Base-by-base conservation (phyloP, 2,888 invertebrate species). In the Zeuzera pyrina region DNA sequence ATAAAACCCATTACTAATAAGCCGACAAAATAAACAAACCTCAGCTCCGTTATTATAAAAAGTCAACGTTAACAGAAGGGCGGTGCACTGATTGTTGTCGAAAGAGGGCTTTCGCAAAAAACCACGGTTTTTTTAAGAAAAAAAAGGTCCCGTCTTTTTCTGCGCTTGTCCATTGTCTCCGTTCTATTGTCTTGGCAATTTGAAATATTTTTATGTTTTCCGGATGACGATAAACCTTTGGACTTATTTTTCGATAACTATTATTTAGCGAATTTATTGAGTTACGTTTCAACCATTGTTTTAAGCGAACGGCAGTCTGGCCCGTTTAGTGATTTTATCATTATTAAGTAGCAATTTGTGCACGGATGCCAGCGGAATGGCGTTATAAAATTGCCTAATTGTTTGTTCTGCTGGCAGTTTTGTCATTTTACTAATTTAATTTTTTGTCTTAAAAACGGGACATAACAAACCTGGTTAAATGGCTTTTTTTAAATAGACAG, bases 121-220 rank as follows among this genome's bases (percentile, higher is more conserved):
- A 78, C 47, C 52, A 49, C 43, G 39, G 34, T 37, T 49, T 65
- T 63, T 70, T 69, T 70, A 43, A 49, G 51, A 64, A 71, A 71
- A 68, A 61, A 53, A 42, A 46, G 10, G 47, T 52, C 60, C 62
- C 62, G 58, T 69, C 70, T 71, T 72, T 78, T 76, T 77, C 73
- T 70, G 74, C 65, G 57, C 66, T 43, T 54, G 55, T 47, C 79
- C 78, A 83, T 81, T 83, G 83, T 83, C 74, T 77, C 57, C 53
- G 52, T 45, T 47, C 79, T 76, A 79, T 83, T 81, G 83, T 83
- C 69, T 78, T 58, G 68, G 63, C 67, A 63, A 71, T 77, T 77
- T 73, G 63, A 81, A 77, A 78, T 77, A 76, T 78, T 81, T 77
- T 78, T 78, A 79, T 77, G 78, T 69, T 77, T 72, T 65, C 74